These are phyloP conservation scores for Athalia circularis DNA, from an alignment of 2,888 invertebrate genomes.

Conservation along the genomic window DNA sequence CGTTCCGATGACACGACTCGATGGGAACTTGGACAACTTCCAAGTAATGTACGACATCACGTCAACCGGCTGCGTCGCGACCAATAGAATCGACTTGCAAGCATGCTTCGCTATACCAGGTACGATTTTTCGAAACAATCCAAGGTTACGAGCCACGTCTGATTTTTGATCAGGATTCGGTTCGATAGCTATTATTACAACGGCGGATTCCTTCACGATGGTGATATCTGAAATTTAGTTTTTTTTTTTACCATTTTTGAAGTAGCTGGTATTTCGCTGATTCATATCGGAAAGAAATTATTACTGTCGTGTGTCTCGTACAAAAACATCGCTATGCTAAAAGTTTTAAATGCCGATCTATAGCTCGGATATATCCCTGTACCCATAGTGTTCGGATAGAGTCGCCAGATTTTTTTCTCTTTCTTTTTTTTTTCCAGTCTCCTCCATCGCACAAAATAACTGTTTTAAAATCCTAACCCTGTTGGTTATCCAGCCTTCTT, in stretches of 20 bases:
- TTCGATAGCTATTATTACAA: conserved; percentile 64
- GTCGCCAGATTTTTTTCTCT: conserved; percentile 19
- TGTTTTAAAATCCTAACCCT: conserved; percentile 44
- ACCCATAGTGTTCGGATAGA: conserved; percentile 21
- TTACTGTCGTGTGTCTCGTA: conserved; percentile 34
- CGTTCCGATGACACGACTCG: conserved; percentile 77
- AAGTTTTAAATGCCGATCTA: conserved; percentile 41
- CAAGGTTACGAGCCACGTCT: conserved; percentile 61
- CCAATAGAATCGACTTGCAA: conserved; percentile 62
- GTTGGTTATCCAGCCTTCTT: conserved; percentile 22
- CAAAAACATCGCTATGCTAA: background rate
- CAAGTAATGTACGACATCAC: conserved; percentile 78
- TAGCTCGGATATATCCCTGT: conserved; percentile 25
- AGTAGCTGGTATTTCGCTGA: background rate
- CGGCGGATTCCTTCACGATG: conserved; percentile 64
- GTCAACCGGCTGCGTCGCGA: conserved; percentile 73
- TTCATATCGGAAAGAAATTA: conserved; percentile 29
- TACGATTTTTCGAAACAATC: conserved; percentile 62
- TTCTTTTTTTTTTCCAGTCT: no score
- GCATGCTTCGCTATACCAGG: conserved; percentile 65
- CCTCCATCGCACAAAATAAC: conserved; percentile 22
- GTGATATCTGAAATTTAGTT: conserved; percentile 60
- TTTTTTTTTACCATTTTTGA: background rate
- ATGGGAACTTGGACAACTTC: conserved; percentile 78
- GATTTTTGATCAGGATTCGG: conserved; percentile 53